Evolutionary conservation across 2,797 vertebrate species (phyloP).

Genomic region (Emys orbicularis): DNA sequence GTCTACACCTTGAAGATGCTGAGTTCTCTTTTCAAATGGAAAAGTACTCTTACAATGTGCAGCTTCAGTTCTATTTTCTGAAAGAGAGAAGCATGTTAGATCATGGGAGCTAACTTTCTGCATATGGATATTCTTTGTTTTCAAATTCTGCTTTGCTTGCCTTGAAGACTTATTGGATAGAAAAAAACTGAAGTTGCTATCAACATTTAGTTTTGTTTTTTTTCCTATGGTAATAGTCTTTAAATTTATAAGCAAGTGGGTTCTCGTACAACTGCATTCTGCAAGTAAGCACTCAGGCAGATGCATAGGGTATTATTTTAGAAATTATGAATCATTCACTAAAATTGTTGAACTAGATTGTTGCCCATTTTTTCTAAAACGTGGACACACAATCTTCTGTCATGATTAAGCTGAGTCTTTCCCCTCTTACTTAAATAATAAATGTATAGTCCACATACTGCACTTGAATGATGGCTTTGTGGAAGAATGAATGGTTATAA

Average conservation of each 20-base stretch:
- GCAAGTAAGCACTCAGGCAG: neutral
- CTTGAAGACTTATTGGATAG: neutral
- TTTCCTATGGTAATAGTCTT: neutral
- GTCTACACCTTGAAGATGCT: neutral
- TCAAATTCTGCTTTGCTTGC: conserved; percentile 15
- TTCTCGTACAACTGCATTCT: neutral
- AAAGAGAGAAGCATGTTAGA: neutral
- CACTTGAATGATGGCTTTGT: neutral
- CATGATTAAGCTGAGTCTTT: neutral
- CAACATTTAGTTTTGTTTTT: neutral
- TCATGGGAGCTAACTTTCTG: neutral
- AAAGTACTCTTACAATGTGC: neutral
- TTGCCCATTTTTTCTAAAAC: neutral
- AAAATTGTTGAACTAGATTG: neutral
- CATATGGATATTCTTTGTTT: neutral
- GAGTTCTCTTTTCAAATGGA: neutral
- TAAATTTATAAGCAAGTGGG: fast-evolving
- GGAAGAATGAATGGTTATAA: neutral
- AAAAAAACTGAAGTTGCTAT: neutral
- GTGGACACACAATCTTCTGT: neutral
- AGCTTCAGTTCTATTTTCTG: neutral
- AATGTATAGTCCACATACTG: neutral
- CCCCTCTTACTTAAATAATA: neutral
- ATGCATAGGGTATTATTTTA: neutral
- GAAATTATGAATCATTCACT: neutral